These are phyloP conservation scores for Tinea trinotella DNA, from an alignment of 2,888 invertebrate species.

Conservation along the genomic window DNA sequence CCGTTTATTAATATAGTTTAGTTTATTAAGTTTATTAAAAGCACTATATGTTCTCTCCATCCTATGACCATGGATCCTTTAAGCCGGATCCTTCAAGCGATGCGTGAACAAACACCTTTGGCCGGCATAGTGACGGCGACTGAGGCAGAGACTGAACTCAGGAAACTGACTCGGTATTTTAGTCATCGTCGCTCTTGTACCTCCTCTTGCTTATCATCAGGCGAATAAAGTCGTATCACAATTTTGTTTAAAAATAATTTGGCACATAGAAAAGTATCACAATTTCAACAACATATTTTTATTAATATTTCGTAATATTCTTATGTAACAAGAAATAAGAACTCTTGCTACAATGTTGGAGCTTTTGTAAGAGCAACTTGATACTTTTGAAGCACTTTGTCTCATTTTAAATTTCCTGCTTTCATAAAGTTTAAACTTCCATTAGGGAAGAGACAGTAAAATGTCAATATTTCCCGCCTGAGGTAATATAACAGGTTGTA, in stretches of 20 bases:
- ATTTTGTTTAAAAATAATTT: too few species aligned
- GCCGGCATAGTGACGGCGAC: too few species aligned
- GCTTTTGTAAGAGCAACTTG: background rate
- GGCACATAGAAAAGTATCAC: background rate
- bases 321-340: background rate
- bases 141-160: too few species aligned
- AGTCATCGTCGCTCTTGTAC: too few species aligned
- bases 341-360: background rate
- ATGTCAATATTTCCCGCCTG: background rate
- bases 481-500: too few species aligned
- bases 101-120: too few species aligned
- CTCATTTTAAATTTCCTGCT: background rate
- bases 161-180: too few species aligned
- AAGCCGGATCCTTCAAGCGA: too few species aligned
- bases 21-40: too few species aligned
- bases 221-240: background rate
- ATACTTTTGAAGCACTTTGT: background rate
- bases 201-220: background rate
- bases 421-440: slow-evolving; percentile 2
- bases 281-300: background rate
- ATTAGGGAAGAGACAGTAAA: background rate
- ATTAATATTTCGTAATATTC: background rate
- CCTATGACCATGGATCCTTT: too few species aligned
- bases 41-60: too few species aligned
- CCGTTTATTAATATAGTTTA: too few species aligned